Evolutionary conservation across 2,888 invertebrate species (phyloP).

Genomic region (Fragum sueziense): DNA sequence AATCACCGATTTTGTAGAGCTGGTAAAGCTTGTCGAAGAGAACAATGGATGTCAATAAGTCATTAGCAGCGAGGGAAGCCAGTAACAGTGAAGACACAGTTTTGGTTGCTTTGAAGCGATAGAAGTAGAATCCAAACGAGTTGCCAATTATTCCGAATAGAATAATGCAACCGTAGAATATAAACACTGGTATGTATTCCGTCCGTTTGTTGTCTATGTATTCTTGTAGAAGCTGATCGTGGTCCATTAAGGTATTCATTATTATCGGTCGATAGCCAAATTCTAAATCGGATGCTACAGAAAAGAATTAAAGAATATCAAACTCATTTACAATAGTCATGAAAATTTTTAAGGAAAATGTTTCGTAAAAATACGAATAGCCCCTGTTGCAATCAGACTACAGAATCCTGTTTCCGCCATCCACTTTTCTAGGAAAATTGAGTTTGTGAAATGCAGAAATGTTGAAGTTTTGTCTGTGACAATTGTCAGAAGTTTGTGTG

Average conservation of each 20-base stretch:
- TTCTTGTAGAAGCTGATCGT: background rate
- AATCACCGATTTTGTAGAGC: slow-evolving; percentile 3
- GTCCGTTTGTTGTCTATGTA: background rate
- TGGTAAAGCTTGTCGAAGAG: slow-evolving; percentile 5
- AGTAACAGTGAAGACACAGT: slow-evolving; percentile 10
- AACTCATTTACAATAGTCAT: too few relatives aligned
- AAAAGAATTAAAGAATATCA: too few relatives aligned
- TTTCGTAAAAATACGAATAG: too few relatives aligned
- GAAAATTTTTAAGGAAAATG: too few relatives aligned
- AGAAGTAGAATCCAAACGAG: slow-evolving; percentile 3
- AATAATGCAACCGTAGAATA: background rate
- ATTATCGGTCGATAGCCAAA: too few relatives aligned
- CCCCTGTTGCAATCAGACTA: too few relatives aligned
- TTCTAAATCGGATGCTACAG: too few relatives aligned
- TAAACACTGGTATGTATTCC: slow-evolving; percentile 9
- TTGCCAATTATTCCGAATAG: slow-evolving; percentile 4
- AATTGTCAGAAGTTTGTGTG: too few relatives aligned
- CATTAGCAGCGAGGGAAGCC: slow-evolving; percentile 1
- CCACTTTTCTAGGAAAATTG: too few relatives aligned
- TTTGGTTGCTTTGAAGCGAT: background rate
- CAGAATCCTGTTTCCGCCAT: too few relatives aligned
- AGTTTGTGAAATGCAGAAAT: too few relatives aligned
- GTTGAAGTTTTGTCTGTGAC: too few relatives aligned
- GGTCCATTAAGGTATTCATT: background rate
- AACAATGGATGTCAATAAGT: slow-evolving; percentile 4